Percentiles rank a stretch among this genome's conserved stretches.
These are phyloP conservation scores for Nymphalis c-album DNA, from an alignment of 2,888 invertebrate genomes.

Conservation along the genomic window DNA sequence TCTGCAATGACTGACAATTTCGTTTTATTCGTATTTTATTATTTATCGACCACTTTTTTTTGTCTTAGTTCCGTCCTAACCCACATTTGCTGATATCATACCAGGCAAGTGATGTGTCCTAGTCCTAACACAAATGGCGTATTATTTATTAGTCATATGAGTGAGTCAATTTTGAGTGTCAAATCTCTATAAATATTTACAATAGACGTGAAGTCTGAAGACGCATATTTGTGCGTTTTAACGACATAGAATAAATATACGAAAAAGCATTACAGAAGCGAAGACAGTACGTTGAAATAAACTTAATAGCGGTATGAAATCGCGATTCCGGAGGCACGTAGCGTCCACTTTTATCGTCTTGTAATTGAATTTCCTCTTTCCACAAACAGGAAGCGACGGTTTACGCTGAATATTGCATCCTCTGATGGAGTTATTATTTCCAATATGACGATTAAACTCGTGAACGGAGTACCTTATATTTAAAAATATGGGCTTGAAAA, in stretches of 20 bases:
- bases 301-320: slow-evolving; percentile 37
- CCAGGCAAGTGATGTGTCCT: too few relatives aligned
- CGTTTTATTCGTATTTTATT: too few relatives aligned
- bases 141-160: too few relatives aligned
- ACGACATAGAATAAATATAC: slow-evolving; percentile 23
- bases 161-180: too few relatives aligned
- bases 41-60: too few relatives aligned
- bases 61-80: too few relatives aligned
- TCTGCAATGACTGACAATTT: too few relatives aligned
- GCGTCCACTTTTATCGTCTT: slow-evolving; percentile 69
- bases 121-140: too few relatives aligned
- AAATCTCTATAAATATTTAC: too few relatives aligned
- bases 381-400: slow-evolving; percentile 73
- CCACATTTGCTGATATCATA: too few relatives aligned
- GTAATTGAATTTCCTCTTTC: slow-evolving; percentile 78
- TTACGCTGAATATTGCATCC: slow-evolving; percentile 66
- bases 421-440: slow-evolving; percentile 67
- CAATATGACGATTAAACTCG: slow-evolving; percentile 53
- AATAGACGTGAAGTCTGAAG: not conserved
- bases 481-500: not conserved
- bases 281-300: slow-evolving; percentile 34
- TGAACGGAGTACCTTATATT: not conserved
- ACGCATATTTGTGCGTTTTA: not conserved
- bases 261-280: slow-evolving; percentile 15
- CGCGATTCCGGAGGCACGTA: slow-evolving; percentile 42